Conservation (phyloP, 2,113 vertebrate genomes). For the Oreochromis spilurus region DNA sequence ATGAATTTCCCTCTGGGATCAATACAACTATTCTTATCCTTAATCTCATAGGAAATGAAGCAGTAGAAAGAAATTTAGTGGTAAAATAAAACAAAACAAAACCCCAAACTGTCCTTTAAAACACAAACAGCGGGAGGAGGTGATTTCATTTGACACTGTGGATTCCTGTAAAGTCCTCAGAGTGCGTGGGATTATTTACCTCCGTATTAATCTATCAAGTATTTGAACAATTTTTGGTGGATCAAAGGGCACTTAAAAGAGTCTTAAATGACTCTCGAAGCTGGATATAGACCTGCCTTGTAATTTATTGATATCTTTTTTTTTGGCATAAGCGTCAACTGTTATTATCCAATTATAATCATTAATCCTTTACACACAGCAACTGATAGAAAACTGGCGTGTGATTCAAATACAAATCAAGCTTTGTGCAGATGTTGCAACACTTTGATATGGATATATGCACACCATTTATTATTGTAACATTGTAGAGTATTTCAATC, state of each 20-base stretch:
- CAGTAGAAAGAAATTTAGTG: background rate
- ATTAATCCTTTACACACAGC: background rate
- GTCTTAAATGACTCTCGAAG: background rate
- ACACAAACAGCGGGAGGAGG: background rate
- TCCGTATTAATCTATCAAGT: background rate
- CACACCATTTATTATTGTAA: background rate
- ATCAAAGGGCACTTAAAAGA: background rate
- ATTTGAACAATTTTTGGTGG: background rate
- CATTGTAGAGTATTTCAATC: background rate
- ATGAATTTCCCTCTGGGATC: background rate
- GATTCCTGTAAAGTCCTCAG: background rate
- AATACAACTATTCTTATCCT: background rate
- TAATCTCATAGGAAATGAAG: background rate
- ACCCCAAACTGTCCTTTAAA: background rate
- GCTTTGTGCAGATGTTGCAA: background rate
- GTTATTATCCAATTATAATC: background rate
- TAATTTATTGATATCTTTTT: background rate
- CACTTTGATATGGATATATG: background rate
- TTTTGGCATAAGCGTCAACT: background rate
- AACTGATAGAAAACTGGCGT: background rate
- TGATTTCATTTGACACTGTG: background rate
- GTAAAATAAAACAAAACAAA: background rate
- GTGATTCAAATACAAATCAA: background rate
- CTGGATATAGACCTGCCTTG: background rate
- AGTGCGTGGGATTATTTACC: background rate